phyloP scores from a whole-genome alignment of 1,140 invertebrate species.

The Neodiprion virginianus region DNA sequence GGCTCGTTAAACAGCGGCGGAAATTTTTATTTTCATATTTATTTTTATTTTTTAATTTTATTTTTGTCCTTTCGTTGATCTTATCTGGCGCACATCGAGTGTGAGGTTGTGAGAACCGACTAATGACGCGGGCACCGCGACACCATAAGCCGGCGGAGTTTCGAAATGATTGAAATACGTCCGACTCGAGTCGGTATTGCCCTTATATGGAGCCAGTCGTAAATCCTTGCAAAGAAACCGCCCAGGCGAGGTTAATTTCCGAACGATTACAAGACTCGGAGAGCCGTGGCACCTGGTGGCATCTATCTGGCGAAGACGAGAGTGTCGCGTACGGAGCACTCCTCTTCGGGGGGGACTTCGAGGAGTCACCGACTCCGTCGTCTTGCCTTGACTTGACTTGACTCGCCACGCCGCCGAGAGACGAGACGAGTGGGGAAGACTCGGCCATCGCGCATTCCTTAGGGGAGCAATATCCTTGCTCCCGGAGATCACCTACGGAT shows the following conservation, averaged over 20 bases:
- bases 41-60: neutral
- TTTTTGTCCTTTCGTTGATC: conserved; percentile 5
- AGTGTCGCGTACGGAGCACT: neutral
- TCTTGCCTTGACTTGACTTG: neutral
- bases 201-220: conserved; percentile 47
- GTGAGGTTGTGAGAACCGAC: neutral
- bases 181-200: conserved; percentile 39
- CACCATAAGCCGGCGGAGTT: neutral
- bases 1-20: neutral
- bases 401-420: neutral
- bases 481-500: neutral
- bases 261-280: conserved; percentile 51
- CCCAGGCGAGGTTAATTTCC: conserved; percentile 55
- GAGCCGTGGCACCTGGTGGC: conserved; percentile 47
- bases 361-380: no score
- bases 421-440: neutral
- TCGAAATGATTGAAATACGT: conserved; percentile 48
- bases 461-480: neutral
- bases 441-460: conserved; percentile 4
- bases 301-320: neutral
- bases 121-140: conserved; percentile 2
- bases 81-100: conserved; percentile 3
- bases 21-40: neutral
- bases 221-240: conserved; percentile 52
- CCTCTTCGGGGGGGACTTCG: neutral